Evolutionary conservation across 2,113 vertebrate species (phyloP).

Genomic region (Nerophis ophidion): DNA sequence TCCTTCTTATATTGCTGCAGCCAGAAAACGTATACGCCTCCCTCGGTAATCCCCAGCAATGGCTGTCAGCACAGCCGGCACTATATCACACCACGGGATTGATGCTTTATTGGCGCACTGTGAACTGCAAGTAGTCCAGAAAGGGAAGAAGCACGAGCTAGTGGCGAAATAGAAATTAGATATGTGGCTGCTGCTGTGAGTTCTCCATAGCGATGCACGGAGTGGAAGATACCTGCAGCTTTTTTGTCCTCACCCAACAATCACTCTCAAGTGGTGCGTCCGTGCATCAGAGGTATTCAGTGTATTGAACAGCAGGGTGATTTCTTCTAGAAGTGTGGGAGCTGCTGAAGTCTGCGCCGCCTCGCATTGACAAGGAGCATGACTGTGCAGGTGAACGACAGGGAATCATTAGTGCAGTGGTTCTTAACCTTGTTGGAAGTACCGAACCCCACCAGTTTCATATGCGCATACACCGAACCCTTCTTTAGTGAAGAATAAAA

Average conservation of each 20-base stretch:
- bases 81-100: conserved; percentile 38
- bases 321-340: conserved; percentile 7
- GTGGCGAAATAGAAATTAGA: conserved; percentile 35
- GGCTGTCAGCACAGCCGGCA: conserved; percentile 44
- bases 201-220: conserved; percentile 5
- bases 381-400: conserved; percentile 17
- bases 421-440: no score
- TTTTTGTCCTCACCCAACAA: conserved; percentile 22
- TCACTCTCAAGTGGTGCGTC: conserved; percentile 17
- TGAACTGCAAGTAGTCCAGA: conserved; percentile 26
- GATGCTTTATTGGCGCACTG: conserved; percentile 43
- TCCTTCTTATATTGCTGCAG: conserved; percentile 24
- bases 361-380: neutral
- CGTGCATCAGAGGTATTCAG: conserved; percentile 2
- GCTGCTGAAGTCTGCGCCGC: neutral
- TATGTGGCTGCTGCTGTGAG: conserved; percentile 29
- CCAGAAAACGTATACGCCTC: conserved; percentile 32
- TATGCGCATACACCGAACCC: no score
- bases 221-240: conserved; percentile 14
- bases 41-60: conserved; percentile 45
- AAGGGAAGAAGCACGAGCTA: conserved; percentile 12
- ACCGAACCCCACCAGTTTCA: no score
- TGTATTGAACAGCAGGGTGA: neutral
- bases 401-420: neutral
- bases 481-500: no score